Evolutionary conservation across 2,888 invertebrate species (phyloP).

Genomic region (Caenorhabditis sp.): DNA sequence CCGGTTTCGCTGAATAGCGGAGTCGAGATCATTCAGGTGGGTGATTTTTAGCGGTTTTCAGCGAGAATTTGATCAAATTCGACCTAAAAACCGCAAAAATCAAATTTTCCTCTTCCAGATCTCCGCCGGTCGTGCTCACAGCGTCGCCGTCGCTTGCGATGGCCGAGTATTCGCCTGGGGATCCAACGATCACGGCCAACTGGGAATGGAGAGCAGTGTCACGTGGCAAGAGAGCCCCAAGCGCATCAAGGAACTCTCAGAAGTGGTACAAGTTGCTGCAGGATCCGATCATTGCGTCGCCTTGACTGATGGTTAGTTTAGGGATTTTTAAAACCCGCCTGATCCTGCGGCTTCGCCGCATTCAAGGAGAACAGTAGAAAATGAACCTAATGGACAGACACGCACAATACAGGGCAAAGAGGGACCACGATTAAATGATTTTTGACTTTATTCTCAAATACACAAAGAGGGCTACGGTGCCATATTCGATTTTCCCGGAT

Average conservation of each 20-base stretch:
- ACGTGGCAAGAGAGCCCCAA: constrained; percentile 64
- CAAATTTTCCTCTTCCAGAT: constrained; percentile 46
- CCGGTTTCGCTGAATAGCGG: constrained; percentile 69
- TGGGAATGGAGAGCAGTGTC: constrained; percentile 85
- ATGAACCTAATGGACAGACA: too few species aligned
- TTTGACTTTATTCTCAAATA: too few species aligned
- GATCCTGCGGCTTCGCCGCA: too few species aligned
- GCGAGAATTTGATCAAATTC: not conserved
- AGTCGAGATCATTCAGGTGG: constrained; percentile 65
- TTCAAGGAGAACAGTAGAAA: too few species aligned
- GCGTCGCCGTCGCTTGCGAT: constrained; percentile 75
- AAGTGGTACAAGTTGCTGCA: constrained; percentile 91
- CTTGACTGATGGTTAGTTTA: constrained; percentile 89
- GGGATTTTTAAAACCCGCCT: too few species aligned
- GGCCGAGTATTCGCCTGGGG: constrained; percentile 92
- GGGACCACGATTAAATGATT: too few species aligned
- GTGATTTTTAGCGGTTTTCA: too few species aligned
- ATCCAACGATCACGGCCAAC: constrained; percentile 93
- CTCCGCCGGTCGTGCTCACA: constrained; percentile 74
- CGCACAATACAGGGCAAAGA: not conserved
- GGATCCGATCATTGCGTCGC: constrained; percentile 92
- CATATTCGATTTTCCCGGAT: too few species aligned
- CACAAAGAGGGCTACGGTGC: too few species aligned
- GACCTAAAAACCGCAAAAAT: not conserved
- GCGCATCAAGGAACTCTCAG: constrained; percentile 66